phyloP scores from a whole-genome alignment of 2,797 vertebrate genomes.

The Megalops cyprinoides region DNA sequence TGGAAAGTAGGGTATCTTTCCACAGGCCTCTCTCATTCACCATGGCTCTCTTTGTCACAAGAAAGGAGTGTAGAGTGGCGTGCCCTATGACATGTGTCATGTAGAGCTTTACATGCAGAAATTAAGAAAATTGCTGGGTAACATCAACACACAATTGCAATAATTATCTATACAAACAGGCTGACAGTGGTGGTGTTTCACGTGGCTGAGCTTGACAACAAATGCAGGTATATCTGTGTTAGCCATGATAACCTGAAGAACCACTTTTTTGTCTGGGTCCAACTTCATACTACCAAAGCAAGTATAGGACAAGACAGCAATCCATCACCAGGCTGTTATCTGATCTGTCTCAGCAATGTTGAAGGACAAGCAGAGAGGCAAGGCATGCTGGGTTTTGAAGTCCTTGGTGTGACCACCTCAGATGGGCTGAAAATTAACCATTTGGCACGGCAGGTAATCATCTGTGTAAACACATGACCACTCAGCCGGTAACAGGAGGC shows the following conservation, averaged over 20 bases:
- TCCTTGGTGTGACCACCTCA: background rate
- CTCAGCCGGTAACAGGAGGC: background rate
- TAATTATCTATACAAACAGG: background rate
- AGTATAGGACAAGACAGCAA: background rate
- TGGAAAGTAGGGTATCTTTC: background rate
- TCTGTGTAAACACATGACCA: background rate
- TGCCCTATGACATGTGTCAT: no score
- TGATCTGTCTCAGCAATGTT: background rate
- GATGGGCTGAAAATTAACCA: background rate
- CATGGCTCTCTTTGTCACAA: background rate
- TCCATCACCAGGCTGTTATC: background rate
- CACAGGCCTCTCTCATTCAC: constrained; percentile 33
- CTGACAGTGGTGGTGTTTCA: background rate
- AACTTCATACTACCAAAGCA: background rate
- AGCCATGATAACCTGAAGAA: no score
- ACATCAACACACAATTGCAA: background rate
- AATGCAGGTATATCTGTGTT: no score
- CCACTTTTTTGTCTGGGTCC: background rate
- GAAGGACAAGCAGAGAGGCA: background rate
- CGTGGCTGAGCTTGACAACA: background rate
- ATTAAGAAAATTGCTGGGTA: background rate
- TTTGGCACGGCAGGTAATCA: background rate
- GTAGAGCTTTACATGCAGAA: background rate
- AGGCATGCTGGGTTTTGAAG: background rate
- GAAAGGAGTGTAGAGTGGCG: background rate